Evolutionary conservation across 2,797 vertebrate species (phyloP), one percentile per base, ranked within the genome.

Genomic region (Champsocephalus esox): DNA sequence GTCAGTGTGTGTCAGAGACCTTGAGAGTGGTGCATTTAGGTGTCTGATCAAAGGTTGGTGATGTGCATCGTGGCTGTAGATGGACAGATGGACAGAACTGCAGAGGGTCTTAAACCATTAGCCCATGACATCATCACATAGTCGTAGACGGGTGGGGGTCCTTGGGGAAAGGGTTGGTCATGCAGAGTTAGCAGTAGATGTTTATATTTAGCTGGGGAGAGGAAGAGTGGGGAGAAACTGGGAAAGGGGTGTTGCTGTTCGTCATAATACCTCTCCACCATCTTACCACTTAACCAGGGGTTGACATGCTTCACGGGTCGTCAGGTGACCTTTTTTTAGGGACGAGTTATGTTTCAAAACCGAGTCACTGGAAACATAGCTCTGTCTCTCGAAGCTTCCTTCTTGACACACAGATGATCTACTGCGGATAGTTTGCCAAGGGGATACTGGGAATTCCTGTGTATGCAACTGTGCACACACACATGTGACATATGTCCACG

Each of bases 151-250:
- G 54, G 50, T 66, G 56, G 66, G 75, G 69, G 79, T 80, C 79
- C 74, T 50, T 10, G 5, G 81, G 45, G 73, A 80, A 45, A 34
- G 14, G 63, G 56, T 24, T 54, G 24, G 58, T 71, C 64, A 51
- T 66, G 73, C 73, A 86, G 67, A 66, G 70, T 79, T 79, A 69
- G 79, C 75, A 68, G 78, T 28, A 61, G 82, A 76, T 3, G 48
- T 88, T 90, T 92, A 92, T 90, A 91, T 90, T 92, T 93, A 91
- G 92, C 79, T 24, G 4, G 43, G 34, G 63, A 70, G 79, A 76
- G 79, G 68, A 90, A 81, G 70, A 73, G 46, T 24, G 32, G 73
- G 72, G 67, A 79, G 63, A 70, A 16, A 61, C 58, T 68, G 48
- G 67, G 74, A 83, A 84, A 41, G 10, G 41, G 41, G 63, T 12